Base-by-base conservation (phyloP, 2,888 invertebrate species). In the Tillus elongatus region DNA sequence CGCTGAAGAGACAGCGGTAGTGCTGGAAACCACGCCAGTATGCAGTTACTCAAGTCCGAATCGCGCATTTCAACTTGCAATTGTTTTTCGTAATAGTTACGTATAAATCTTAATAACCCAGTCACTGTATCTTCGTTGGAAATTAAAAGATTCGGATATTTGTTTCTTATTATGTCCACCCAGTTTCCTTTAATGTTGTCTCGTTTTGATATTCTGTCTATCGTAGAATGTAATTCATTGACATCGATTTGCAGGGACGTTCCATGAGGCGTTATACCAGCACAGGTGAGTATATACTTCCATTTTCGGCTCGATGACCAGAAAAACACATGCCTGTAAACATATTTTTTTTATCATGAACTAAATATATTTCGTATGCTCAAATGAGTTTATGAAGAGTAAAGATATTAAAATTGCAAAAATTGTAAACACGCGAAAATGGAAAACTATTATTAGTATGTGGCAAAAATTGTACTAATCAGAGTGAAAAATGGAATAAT, bases 271-370 rank as follows among this genome's bases (percentile, higher is more conserved):
- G 50, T 50, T 4, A 62, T 44, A 3, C 66, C 66, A 14, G 62
- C 55, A 40, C 66, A 67, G 1, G 59, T 52, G 19, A 64, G 41
- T 10, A 66, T 51, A 38, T 64, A 66, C 11, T 57, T 46, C 65
- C 66, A 66, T 42, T 59, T 61, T 43, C 60, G 54, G 8, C 55
- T 49, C 3, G 46, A 46, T 4, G 52, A 50, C 63, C 63, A 64
- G 45, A 63, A 64, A 37, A 55, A 58, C 6, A 63, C 53, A 36
- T 64, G 63, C 29, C 63, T 63, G 36, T 27, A 53, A 51, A 9
- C 36, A 41, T 28, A 41, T 19, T 19, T n/a, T n/a, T n/a, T n/a
- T n/a, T n/a, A n/a, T n/a, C n/a, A n/a, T n/a, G n/a, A n/a, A n/a
- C n/a, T n/a, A n/a, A n/a, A n/a, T n/a, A n/a, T n/a, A n/a, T n/a